These are phyloP conservation scores for Endotricha flammealis DNA, from an alignment of 2,888 invertebrate genomes.

Conservation along the genomic window DNA sequence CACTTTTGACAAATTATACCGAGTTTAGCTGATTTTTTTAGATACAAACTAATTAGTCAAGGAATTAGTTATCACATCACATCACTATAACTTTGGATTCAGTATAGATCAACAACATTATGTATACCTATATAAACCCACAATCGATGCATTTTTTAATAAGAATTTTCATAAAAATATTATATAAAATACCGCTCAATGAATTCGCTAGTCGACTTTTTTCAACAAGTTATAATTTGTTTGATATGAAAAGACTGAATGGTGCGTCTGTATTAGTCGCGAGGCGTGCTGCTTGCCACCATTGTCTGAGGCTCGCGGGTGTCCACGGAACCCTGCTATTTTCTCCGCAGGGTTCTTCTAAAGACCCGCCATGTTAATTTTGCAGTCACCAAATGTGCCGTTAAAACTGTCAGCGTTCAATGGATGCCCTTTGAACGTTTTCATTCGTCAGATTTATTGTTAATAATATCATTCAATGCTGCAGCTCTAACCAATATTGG, in stretches of 20 bases:
- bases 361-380: conserved; percentile 66
- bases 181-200: conserved; percentile 31
- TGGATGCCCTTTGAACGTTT: conserved; percentile 49
- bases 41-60: too few species aligned
- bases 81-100: too few species aligned
- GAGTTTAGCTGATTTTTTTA: too few species aligned
- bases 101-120: too few species aligned
- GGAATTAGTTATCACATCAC: too few species aligned
- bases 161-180: conserved; percentile 15
- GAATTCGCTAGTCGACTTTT: conserved; percentile 55
- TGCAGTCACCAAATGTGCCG: conserved; percentile 62
- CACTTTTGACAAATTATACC: too few species aligned
- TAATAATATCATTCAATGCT: conserved; percentile 20
- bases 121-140: too few species aligned
- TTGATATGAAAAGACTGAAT: conserved; percentile 73
- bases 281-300: conserved; percentile 40
- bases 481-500: too few species aligned
- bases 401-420: conserved; percentile 50
- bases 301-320: conserved; percentile 68
- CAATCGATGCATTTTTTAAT: too few species aligned
- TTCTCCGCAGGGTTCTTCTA: conserved; percentile 68
- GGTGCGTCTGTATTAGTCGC: conserved; percentile 48
- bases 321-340: conserved; percentile 68
- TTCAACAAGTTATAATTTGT: conserved; percentile 73
- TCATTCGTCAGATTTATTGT: conserved; percentile 36